phyloP scores from a whole-genome alignment of 2,113 vertebrate species.

The Pelodiscus sinensis region DNA sequence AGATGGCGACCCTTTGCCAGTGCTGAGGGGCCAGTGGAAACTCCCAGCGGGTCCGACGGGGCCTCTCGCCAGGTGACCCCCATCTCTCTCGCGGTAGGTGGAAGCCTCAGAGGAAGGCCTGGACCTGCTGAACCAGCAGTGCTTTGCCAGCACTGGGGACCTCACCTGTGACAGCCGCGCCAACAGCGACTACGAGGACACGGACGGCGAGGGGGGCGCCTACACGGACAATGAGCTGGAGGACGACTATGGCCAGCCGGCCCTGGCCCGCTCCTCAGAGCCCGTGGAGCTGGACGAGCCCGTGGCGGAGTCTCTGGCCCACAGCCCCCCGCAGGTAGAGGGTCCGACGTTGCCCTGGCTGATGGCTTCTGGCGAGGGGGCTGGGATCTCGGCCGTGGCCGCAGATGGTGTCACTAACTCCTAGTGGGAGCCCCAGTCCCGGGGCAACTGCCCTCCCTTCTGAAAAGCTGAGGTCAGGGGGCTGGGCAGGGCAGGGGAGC shows the following conservation, averaged over 20 bases:
- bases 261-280: conserved; percentile 77
- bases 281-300: conserved; percentile 41
- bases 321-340: not conserved
- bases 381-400: not conserved
- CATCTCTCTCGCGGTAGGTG: conserved; percentile 72
- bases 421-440: too few species aligned
- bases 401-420: not conserved
- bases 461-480: not conserved
- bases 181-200: conserved; percentile 94
- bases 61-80: not conserved
- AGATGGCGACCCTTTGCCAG: rapidly evolving
- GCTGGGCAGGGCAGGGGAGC: not conserved
- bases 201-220: conserved; percentile 84
- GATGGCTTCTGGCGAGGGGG: not conserved
- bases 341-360: not conserved
- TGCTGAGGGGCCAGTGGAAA: not conserved
- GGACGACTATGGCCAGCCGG: conserved; percentile 66
- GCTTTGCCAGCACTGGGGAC: conserved; percentile 80
- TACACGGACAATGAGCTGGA: conserved; percentile 89
- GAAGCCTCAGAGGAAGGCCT: conserved; percentile 82
- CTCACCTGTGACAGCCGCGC: conserved; percentile 88
- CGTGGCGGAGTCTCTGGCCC: conserved; percentile 62
- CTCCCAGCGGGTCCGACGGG: too few species aligned
- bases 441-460: not conserved
- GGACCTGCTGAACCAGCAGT: conserved; percentile 78